A percentile compares a stretch with the other conserved stretches of the same genome.
phyloP scores from a whole-genome alignment of 1,140 invertebrate species.

The Rhopalosiphum maidis region DNA sequence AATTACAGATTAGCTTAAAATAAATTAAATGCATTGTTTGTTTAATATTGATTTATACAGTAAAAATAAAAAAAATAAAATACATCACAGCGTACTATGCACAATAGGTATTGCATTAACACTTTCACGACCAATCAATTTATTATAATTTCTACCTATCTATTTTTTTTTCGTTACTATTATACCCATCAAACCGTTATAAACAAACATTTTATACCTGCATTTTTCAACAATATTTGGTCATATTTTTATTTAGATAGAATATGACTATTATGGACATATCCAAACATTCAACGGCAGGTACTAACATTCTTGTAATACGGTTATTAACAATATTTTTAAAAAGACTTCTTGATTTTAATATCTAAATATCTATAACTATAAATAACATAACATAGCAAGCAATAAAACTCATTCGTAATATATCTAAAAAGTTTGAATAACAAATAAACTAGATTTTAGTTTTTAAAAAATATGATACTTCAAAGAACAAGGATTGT shows the following conservation, averaged over 20 bases:
- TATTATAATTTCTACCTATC: not conserved
- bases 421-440: not conserved
- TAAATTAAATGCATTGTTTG: not conserved
- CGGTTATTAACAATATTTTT: not conserved
- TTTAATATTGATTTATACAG: not conserved
- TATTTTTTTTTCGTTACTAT: not conserved
- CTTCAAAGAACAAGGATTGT: not conserved
- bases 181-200: not conserved
- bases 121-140: not conserved
- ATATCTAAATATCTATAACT: not conserved
- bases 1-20: too few relatives aligned
- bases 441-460: not conserved
- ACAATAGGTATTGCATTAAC: not conserved
- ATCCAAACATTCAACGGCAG: not conserved
- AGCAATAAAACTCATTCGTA: not conserved
- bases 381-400: not conserved
- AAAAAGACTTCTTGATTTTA: not conserved
- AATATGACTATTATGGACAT: not conserved
- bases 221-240: not conserved
- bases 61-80: too few relatives aligned
- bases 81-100: too few relatives aligned
- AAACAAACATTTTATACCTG: not conserved
- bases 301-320: too few relatives aligned
- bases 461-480: not conserved
- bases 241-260: not conserved